Evolutionary conservation across 1,140 invertebrate genomes (phyloP).

Genomic region (Micrasema longulum): DNA sequence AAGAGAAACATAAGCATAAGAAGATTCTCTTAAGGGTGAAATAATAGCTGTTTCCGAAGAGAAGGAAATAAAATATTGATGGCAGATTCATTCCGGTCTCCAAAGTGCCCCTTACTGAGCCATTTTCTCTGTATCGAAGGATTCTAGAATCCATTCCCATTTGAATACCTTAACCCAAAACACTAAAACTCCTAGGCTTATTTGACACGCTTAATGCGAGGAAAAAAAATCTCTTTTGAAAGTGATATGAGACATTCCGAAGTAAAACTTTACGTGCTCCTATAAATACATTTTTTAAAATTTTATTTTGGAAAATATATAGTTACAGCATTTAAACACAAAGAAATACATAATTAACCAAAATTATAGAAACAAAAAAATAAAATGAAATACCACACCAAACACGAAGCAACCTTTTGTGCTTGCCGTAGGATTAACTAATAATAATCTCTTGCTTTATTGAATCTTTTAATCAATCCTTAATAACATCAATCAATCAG

Average conservation of each 20-base stretch:
- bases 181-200: background rate
- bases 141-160: slow-evolving; percentile 19
- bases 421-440: no score
- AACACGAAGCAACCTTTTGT: no score
- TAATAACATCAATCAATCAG: no score
- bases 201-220: background rate
- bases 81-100: slow-evolving; percentile 35
- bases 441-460: no score
- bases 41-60: slow-evolving; percentile 33
- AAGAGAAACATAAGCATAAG: background rate
- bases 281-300: no score
- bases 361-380: no score
- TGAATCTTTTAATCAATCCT: no score
- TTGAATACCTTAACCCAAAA: slow-evolving; percentile 4
- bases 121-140: slow-evolving; percentile 23
- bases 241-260: no score
- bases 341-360: background rate
- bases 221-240: no score
- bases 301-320: no score
- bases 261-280: no score
- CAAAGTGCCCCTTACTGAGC: slow-evolving; percentile 42
- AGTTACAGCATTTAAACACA: background rate
- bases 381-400: no score
- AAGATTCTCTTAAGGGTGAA: slow-evolving; percentile 23
- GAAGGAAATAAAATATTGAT: slow-evolving; percentile 52